These are phyloP conservation scores for Tetropium fuscum DNA, from an alignment of 2,888 invertebrate genomes.

Conservation along the genomic window DNA sequence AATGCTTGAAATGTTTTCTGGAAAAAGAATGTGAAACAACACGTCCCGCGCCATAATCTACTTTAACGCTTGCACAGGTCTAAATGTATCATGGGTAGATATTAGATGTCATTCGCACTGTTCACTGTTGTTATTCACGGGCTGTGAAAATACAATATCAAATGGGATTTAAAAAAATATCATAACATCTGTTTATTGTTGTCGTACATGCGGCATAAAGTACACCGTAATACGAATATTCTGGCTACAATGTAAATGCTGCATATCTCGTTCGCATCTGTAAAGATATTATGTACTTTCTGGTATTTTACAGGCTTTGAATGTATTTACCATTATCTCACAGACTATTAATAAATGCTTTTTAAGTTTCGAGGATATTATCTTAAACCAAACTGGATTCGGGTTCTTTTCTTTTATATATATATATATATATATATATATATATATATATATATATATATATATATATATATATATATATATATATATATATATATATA, in stretches of 20 bases:
- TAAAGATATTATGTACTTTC: constrained; percentile 26
- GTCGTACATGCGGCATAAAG: not conserved
- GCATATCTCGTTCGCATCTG: constrained; percentile 24
- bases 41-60: constrained; percentile 10
- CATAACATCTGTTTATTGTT: constrained; percentile 21
- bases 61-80: constrained; percentile 19
- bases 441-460: too few relatives aligned
- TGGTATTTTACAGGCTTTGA: constrained; percentile 34
- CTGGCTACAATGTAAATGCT: constrained; percentile 7
- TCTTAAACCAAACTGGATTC: too few relatives aligned
- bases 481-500: too few relatives aligned
- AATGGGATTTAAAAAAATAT: constrained; percentile 1
- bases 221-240: constrained; percentile 9
- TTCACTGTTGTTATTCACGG: constrained; percentile 10
- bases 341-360: too few relatives aligned
- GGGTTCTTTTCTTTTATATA: too few relatives aligned
- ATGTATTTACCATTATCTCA: constrained; percentile 48
- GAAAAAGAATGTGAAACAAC: constrained; percentile 8
- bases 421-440: too few relatives aligned
- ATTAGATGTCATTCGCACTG: constrained; percentile 13
- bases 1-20: not conserved
- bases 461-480: too few relatives aligned
- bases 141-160: not conserved
- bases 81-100: constrained; percentile 18
- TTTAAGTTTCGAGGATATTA: too few relatives aligned